These are phyloP conservation scores for Menidia menidia DNA, from an alignment of 2,797 vertebrate genomes.

Conservation along the genomic window DNA sequence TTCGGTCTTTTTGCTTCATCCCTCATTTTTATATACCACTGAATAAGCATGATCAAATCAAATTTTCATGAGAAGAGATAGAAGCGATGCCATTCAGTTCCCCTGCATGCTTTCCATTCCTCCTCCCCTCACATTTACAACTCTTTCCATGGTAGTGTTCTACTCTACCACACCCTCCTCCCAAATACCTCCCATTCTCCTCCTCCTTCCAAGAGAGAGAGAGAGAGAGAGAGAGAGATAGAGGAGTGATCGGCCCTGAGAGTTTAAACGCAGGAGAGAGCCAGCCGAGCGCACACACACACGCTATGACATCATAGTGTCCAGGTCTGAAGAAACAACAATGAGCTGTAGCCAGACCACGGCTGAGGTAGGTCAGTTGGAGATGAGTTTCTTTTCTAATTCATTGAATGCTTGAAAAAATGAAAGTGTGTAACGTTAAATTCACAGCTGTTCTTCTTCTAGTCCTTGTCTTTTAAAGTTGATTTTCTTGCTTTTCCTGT, in stretches of 20 bases:
- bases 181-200: constrained; percentile 59
- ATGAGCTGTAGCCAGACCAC: constrained; percentile 26
- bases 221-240: constrained; percentile 67
- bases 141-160: constrained; percentile 52
- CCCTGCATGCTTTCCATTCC: constrained; percentile 19
- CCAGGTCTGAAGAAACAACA: constrained; percentile 42
- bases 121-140: constrained; percentile 57
- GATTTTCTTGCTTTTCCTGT: background rate
- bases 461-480: constrained; percentile 3
- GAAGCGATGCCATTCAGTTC: background rate
- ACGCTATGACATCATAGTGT: constrained; percentile 33
- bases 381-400: constrained; percentile 26
- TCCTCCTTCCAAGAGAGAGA: constrained; percentile 64
- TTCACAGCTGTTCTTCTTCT: constrained; percentile 36
- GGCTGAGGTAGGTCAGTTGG: constrained; percentile 59
- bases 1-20: background rate
- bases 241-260: constrained; percentile 79
- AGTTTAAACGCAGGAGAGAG: constrained; percentile 78
- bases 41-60: background rate
- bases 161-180: constrained; percentile 43
- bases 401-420: too few species aligned
- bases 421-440: background rate
- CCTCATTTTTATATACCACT: background rate
- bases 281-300: constrained; percentile 40
- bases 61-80: background rate